Evolutionary conservation across 1,140 invertebrate genomes (phyloP).

Genomic region (Chrysomallon squamiferum): DNA sequence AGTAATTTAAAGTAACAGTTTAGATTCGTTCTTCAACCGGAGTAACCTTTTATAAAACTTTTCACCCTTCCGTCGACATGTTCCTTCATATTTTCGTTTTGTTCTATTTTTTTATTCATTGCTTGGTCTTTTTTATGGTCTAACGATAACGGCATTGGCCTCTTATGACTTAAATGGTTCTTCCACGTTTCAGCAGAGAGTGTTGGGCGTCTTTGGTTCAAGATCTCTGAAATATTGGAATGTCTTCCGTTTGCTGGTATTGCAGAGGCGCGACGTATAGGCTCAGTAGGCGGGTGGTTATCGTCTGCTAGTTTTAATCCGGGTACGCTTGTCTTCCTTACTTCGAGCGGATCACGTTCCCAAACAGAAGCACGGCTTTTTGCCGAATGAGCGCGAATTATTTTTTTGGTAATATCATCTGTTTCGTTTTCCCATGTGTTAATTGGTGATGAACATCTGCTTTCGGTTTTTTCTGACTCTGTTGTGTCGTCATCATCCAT

Average conservation of each 20-base stretch:
- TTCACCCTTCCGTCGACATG: not conserved
- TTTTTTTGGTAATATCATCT: conserved; percentile 34
- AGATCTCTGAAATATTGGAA: conserved; percentile 39
- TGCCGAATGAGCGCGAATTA: conserved; percentile 29
- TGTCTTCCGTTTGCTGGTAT: conserved; percentile 10
- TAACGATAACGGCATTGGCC: conserved; percentile 24
- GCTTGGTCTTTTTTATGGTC: conserved; percentile 30
- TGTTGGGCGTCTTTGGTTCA: conserved; percentile 35
- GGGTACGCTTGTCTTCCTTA: not conserved
- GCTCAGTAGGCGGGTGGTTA: not conserved
- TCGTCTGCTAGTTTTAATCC: not conserved
- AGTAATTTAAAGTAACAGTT: no score
- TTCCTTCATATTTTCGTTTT: conserved; percentile 14
- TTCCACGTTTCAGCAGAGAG: conserved; percentile 42
- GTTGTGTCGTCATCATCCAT: conserved; percentile 4
- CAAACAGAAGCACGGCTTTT: conserved; percentile 9
- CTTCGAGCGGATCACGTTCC: not conserved
- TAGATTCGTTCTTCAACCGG: no score
- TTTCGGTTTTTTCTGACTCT: conserved; percentile 13
- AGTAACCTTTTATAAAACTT: not conserved
- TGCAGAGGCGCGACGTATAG: conserved; percentile 3
- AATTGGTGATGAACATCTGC: conserved; percentile 13
- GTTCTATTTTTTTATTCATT: conserved; percentile 30
- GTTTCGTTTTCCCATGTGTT: conserved; percentile 37
- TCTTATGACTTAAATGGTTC: conserved; percentile 27